These are phyloP conservation scores for Gallinago undulata DNA, from an alignment of 2,113 vertebrate species.

Conservation along the genomic window DNA sequence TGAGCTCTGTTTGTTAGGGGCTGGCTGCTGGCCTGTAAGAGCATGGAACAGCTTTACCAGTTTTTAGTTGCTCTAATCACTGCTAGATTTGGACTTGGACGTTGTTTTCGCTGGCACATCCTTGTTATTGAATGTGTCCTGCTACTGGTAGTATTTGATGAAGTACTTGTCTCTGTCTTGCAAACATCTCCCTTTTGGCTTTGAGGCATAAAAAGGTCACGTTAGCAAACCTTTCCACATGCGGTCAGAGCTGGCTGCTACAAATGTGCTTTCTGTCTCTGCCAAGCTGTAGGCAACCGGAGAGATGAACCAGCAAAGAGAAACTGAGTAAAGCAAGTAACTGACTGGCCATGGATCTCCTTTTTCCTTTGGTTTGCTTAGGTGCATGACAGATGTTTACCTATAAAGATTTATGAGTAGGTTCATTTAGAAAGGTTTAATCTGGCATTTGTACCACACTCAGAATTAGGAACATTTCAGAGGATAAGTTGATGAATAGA, in stretches of 20 bases:
- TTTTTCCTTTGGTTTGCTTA: background rate
- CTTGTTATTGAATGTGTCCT: background rate
- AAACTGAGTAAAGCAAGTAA: background rate
- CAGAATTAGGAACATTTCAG: background rate
- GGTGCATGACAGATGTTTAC: background rate
- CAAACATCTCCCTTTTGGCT: background rate
- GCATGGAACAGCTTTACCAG: background rate
- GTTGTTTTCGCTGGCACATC: background rate
- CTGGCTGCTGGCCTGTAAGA: background rate
- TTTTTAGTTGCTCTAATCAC: background rate
- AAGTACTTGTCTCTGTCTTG: background rate
- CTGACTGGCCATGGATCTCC: background rate
- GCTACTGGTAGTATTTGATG: background rate
- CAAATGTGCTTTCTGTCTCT: background rate
- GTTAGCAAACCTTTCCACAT: background rate
- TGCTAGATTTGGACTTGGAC: background rate
- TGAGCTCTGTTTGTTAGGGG: background rate
- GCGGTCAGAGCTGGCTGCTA: background rate
- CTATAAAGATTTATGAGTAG: conserved; percentile 23
- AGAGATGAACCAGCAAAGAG: background rate
- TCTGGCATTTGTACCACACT: background rate
- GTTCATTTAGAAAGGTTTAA: conserved; percentile 39
- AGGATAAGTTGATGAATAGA: conserved; percentile 1
- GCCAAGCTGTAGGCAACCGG: background rate
- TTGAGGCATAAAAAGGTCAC: background rate